phyloP scores from a whole-genome alignment of 2,888 invertebrate genomes.

The Thumatha senex region DNA sequence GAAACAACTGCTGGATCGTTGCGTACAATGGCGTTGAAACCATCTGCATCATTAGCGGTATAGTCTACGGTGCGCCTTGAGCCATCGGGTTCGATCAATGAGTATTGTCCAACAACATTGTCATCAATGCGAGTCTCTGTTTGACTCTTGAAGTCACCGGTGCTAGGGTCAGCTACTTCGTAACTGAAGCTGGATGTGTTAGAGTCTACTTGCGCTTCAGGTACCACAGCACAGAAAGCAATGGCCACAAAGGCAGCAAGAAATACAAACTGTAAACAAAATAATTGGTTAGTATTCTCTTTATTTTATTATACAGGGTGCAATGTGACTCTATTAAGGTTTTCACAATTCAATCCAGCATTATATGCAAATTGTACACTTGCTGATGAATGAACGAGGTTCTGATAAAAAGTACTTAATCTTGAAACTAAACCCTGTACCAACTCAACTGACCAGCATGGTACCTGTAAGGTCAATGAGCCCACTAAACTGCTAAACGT shows the following conservation, averaged over 20 bases:
- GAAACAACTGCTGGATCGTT: slow-evolving; percentile 72
- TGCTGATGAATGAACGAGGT: no score
- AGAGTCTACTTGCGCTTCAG: slow-evolving; percentile 77
- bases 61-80: slow-evolving; percentile 83
- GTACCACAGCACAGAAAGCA: slow-evolving; percentile 74
- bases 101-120: slow-evolving; percentile 81
- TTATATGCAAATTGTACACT: no score
- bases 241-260: slow-evolving; percentile 67
- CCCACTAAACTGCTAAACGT: no score
- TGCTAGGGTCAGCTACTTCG: slow-evolving; percentile 82
- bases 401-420: no score
- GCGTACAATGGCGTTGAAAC: slow-evolving; percentile 83
- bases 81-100: slow-evolving; percentile 80
- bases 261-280: slow-evolving; percentile 63
- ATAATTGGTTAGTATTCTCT: no score
- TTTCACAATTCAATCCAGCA: no score
- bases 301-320: not conserved
- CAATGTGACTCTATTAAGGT: no score
- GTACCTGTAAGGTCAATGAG: no score
- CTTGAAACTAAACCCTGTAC: no score
- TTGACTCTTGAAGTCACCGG: slow-evolving; percentile 84
- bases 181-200: slow-evolving; percentile 81
- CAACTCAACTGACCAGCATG: no score
- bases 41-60: slow-evolving; percentile 81
- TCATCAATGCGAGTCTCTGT: slow-evolving; percentile 80